phyloP scores from a whole-genome alignment of 1,140 invertebrate genomes.

The Ericerus pela region DNA sequence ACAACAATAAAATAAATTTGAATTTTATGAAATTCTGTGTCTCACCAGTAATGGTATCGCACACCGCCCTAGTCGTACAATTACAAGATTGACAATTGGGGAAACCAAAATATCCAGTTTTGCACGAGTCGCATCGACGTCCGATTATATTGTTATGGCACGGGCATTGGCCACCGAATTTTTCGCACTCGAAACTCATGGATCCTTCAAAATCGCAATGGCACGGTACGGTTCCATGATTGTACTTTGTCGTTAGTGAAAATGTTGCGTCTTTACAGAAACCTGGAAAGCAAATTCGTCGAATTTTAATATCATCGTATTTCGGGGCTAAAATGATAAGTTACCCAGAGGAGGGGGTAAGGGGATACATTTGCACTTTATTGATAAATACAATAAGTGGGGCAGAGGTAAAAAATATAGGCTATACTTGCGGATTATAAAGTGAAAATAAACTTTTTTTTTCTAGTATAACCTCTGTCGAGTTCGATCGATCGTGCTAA shows the following conservation, averaged over 20 bases:
- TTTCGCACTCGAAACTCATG: constrained; percentile 68
- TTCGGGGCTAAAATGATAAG: neutral
- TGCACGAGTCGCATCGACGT: constrained; percentile 73
- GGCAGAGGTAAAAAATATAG: too few species aligned
- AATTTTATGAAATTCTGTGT: neutral
- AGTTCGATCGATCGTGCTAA: too few species aligned
- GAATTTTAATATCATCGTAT: neutral
- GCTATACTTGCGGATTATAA: too few species aligned
- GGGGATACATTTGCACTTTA: too few species aligned
- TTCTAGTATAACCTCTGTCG: too few species aligned
- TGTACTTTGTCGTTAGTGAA: constrained; percentile 85
- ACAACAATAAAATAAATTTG: too few species aligned
- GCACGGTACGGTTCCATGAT: constrained; percentile 78
- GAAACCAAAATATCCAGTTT: constrained; percentile 86
- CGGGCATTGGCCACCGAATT: constrained; percentile 89
- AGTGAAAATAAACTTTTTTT: too few species aligned
- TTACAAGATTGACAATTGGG: constrained; percentile 81
- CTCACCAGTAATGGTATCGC: constrained; percentile 51
- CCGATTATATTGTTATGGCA: constrained; percentile 91
- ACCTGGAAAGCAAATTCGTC: constrained; percentile 32
- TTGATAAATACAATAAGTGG: too few species aligned
- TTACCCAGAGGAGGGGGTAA: too few species aligned
- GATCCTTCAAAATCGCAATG: constrained; percentile 82
- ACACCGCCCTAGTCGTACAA: constrained; percentile 67
- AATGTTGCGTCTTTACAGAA: constrained; percentile 85